Evolutionary conservation across 2,888 invertebrate genomes (phyloP), one percentile per base, ranked within the genome.

Genomic region (Pseudoips prasinana): DNA sequence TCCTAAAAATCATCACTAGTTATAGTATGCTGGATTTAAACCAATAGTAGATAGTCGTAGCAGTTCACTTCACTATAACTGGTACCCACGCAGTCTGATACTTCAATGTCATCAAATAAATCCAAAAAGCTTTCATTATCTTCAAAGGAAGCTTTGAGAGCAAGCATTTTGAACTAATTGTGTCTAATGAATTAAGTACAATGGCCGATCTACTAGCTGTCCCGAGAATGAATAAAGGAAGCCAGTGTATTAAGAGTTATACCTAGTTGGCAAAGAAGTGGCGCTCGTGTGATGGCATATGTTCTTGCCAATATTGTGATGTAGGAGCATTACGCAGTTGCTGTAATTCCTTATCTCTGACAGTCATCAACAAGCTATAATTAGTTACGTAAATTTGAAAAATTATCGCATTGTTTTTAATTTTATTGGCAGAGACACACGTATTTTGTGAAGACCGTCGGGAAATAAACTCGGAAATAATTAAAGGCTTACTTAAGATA

Each of bases 1-100:
- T 87, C 84, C 87, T 87, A 72, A 56, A 58, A 53, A 46, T 31
- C 8, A 36, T 11, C 29, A 36, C 28, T 34, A 36, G 32, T 40
- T 30, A 30, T 27, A 38, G 7, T 22, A 6, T 8, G 2, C 25
- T 32, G 14, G 9, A 28, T 6, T 10, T 3, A 14, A 2, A 14
- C 14, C 2, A 14, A 14, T 14, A 20, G 6, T 6, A 18, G 18
- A n/a, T 20, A 3, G 3, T n/a, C 20, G 2, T n/a, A n/a, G 7
- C 20, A n/a, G 7, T 20, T n/a, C 3, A 7, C 20, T 20, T 20
- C n/a, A 7, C 2, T 20, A 5, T 7, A n/a, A 20, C n/a, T 20
- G 7, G 7, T 2, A 20, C 7, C 7, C 20, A 20, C 20, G 3
- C 14, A n/a, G 4, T 20, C n/a, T 20, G 20, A 7, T 7, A 5